Evolutionary conservation across 2,888 invertebrate genomes (phyloP), one percentile per base, ranked within the genome.

Genomic region (Netelia virgata): DNA sequence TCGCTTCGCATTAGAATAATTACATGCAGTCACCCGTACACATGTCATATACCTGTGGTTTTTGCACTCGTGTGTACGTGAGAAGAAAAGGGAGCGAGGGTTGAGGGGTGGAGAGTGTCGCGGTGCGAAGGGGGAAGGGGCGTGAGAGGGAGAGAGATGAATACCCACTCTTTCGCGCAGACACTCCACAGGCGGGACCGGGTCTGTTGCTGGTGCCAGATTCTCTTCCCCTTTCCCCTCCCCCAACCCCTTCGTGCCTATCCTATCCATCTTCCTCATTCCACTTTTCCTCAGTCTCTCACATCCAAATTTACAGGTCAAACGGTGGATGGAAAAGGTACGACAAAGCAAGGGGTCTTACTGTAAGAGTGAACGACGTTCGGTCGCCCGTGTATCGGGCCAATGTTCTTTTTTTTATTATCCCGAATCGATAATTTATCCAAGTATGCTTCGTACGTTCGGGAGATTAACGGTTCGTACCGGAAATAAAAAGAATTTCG

Each of bases 1-100:
- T 61, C 87, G 88, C 86, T 87, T 87, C 87, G 88, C 88, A 89
- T 89, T 89, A 90, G 90, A 91, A 91, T 91, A 91, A 92, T 91
- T 91, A 91, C 89, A 88, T 87, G 89, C 89, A 89, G 89, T 87
- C 88, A 89, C 84, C 87, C 87, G 88, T 87, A 88, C 87, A 88
- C 87, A 87, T 87, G 75, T 84, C 86, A 83, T 86, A 84, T 76
- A 50, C 86, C 86, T 59, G 66, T 73, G 68, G 68, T 69, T 69
- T 53, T 70, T 81, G 59, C 41, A 9, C 55, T 11, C 6, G 23
- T 68, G 47, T 68, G 20, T 68, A 77, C 68, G 75, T 70, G 70
- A 72, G 70, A 20, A 63, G 72, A 47, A 14, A 28, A 36, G 63
- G 66, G 74, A 80, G 36, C 53, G 69, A 74, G 47, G 47, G 41